Evolutionary conservation across 2,113 vertebrate species (phyloP), one percentile per base, ranked within the genome.

Genomic region (Etheostoma spectabile): DNA sequence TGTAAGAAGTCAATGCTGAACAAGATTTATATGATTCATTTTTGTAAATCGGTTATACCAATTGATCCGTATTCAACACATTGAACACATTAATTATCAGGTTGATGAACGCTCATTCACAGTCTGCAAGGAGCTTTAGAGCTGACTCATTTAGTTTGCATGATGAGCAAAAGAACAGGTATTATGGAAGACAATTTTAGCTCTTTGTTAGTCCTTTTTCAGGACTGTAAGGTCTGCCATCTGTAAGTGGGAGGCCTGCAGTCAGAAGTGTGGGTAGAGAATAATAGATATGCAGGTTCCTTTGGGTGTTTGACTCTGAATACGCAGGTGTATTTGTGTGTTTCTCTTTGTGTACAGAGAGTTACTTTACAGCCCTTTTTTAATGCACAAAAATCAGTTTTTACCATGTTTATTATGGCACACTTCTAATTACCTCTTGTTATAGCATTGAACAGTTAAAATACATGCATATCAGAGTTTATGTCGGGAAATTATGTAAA

Each of bases 211-310:
- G 51, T 81, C 24, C 71, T 63, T 64, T 64, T 27, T 86, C 53
- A 84, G 79, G 86, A 83, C 69, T 79, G 79, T 76, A 80, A 92
- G 62, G 85, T 87, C 75, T 86, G 78, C 83, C 85, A 63, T 86
- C 61, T 86, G 72, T 86, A 87, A 86, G 83, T 87, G 86, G 78
- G 85, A 87, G 72, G 82, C 74, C 73, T 87, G 69, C 64, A 77
- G 69, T 79, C 56, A 59, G 49, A 33, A 67, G 72, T 45, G 73
- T 88, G 82, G 86, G 70, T 27, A 68, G 79, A 87, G 56, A 86
- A 88, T 88, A 86, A 86, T 88, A 86, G 73, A 86, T 80, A 59
- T 79, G 63, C 74, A 83, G 60, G 75, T 78, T 83, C 77, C 84
- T 91, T 80, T 85, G 85, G 81, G 82, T 77, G 62, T 51, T 67